Evolutionary conservation across 2,113 vertebrate genomes (phyloP), one percentile per base, ranked within the genome.

Genomic region (Oncorhynchus keta): DNA sequence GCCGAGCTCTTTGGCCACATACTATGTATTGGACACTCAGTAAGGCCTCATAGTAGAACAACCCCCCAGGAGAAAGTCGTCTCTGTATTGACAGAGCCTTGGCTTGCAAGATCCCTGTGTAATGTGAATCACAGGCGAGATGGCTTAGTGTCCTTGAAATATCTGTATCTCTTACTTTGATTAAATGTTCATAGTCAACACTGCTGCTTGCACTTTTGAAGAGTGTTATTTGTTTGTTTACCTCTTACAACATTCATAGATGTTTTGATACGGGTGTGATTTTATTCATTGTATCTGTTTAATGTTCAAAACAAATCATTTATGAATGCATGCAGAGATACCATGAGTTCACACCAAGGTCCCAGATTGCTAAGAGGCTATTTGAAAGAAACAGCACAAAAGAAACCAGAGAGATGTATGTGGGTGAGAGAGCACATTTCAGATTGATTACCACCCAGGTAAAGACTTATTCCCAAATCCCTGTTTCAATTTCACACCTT

Each of bases 141-240:
- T 3, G 20, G 8, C 14, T 61, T 20, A 39, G 24, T 65, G 70
- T 30, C 68, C 28, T 65, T 74, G 66, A 76, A 67, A 1, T 62
- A 57, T 71, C 55, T 74, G 49, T 72, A 39, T 70, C 70, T 81
- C 51, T 69, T 77, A 69, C 28, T 35, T 69, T 73, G 39, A 81
- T 83, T 48, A 86, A 45, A 45, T 85, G 72, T 79, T 82, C 77
- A 39, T 61, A 72, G 70, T 66, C 39, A 76, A 71, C 51, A 49
- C 59, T 30, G 35, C 49, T 67, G 66, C 22, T 61, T 71, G 12
- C 3, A n/a, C 51, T 2, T 1, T 62, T 76, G 70, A 66, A 57
- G 79, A 68, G 49, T 14, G 30, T 32, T 78, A 77, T 74, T 73
- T 78, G 72, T 69, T 22, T 62, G 62, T 75, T 77, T 61, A 74